Percentiles rank a stretch among this genome's conserved stretches.
Evolutionary conservation across 2,113 vertebrate genomes (phyloP).

Genomic region (Dipodomys spectabilis): DNA sequence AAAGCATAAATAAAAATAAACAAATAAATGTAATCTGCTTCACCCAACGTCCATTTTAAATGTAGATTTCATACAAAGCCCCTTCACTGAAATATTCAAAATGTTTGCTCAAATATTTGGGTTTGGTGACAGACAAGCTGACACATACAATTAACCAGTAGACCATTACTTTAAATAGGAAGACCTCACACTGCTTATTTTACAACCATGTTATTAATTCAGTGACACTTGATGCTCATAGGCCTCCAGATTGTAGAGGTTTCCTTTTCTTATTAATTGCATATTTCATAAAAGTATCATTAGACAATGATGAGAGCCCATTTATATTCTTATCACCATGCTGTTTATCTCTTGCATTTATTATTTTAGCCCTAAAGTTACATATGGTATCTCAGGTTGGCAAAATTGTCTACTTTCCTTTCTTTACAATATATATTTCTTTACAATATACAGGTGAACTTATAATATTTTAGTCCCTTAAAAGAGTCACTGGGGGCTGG

Average conservation of each 20-base stretch:
- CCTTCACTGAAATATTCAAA: neutral
- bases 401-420: neutral
- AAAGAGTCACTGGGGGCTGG: neutral
- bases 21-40: neutral
- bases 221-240: neutral
- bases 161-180: neutral
- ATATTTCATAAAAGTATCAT: slow-evolving; percentile 37
- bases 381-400: neutral
- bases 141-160: neutral
- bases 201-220: neutral
- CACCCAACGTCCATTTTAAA: neutral
- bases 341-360: neutral
- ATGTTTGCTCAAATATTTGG: neutral
- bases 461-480: neutral
- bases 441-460: neutral
- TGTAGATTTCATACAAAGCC: neutral
- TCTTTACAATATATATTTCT: neutral
- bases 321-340: slow-evolving; percentile 15
- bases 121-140: neutral
- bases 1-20: too few species aligned
- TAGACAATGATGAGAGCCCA: neutral
- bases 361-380: neutral
- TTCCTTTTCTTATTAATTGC: neutral
- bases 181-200: neutral
- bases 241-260: neutral